Evolutionary conservation across 2,797 vertebrate species (phyloP).

Genomic region (Scolopax bukidnonensis): DNA sequence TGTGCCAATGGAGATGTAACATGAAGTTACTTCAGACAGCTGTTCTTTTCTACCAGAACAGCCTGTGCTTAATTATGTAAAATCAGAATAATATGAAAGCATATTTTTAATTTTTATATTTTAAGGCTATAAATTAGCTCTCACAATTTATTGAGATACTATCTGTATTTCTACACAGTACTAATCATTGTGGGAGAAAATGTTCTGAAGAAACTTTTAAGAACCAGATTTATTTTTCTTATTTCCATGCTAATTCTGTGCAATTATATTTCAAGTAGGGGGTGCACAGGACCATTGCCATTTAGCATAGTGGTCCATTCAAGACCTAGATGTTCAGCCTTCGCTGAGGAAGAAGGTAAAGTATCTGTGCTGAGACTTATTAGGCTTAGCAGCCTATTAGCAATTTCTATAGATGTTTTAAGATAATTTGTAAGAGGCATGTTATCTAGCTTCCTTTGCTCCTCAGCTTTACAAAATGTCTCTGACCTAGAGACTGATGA

Average conservation of each 20-base stretch:
- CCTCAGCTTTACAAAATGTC: neutral
- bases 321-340: neutral
- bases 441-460: neutral
- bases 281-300: neutral
- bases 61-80: neutral
- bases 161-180: neutral
- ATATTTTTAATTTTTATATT: slow-evolving; percentile 1
- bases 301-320: neutral
- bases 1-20: neutral
- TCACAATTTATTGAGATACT: neutral
- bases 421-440: neutral
- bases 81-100: neutral
- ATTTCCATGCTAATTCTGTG: neutral
- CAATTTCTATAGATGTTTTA: neutral
- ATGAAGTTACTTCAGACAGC: slow-evolving; percentile 38
- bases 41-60: slow-evolving; percentile 14
- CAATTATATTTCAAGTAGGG: neutral
- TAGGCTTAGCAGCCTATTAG: neutral
- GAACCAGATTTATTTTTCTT: neutral
- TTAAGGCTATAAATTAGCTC: neutral
- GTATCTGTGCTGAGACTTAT: neutral
- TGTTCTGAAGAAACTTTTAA: neutral
- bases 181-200: neutral
- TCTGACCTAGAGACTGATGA: neutral
- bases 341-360: neutral